Evolutionary conservation across 1,140 invertebrate genomes (phyloP), one percentile per base, ranked within the genome.

Genomic region (Manduca sexta): DNA sequence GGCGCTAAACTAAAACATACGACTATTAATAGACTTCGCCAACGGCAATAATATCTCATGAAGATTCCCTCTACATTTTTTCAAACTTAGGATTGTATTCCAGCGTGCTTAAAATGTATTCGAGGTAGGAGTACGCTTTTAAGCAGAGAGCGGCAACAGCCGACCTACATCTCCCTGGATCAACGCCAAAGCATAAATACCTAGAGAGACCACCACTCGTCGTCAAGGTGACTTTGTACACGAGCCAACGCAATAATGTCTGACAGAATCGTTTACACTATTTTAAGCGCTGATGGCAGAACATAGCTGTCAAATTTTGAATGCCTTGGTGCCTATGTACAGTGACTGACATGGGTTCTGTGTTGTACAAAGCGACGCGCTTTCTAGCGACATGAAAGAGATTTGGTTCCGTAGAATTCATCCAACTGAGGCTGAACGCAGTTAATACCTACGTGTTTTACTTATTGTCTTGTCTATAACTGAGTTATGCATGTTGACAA

Each of bases 151-250:
- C 39, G 48, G 49, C 40, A 26, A 34, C 53, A 49, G 35, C 41
- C 73, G 69, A 69, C 69, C 73, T 69, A 75, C 50, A 69, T 75
- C 61, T 48, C 30, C 3, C 57, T 75, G 73, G 73, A 75, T 11
- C 15, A 3, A 15, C 42, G 73, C 73, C 73, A 75, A 59, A 37
- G 67, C 67, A 51, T 48, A 62, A 69, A 68, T 66, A 74, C 66
- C 63, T 52, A 64, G 54, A 45, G 45, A 55, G 41, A 56, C 56
- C 55, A 50, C 39, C 50, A 47, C 50, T 62, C 46, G 45, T 49
- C 52, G 54, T 60, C 68, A 74, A 74, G 70, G 70, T 74, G 70
- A 74, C 70, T 69, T 70, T 63, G 70, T 53, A 61, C 49, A 42
- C 53, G 46, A 33, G 26, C 39, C 30, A 63, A 50, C 46, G 49